phyloP scores from a whole-genome alignment of 2,113 vertebrate species.

The Syngnathoides biaculeatus region DNA sequence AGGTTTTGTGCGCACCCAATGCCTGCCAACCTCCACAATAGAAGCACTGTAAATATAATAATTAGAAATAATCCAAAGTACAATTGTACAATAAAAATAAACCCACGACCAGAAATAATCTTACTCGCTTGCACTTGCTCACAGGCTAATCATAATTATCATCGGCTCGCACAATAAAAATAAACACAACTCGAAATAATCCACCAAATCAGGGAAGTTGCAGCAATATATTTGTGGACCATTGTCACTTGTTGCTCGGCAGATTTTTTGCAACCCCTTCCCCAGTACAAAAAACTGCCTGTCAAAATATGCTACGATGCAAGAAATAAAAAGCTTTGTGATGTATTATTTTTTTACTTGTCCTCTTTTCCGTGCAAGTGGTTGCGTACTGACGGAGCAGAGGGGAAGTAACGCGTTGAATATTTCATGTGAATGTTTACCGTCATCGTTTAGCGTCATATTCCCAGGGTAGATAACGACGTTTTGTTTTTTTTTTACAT shows the following conservation, averaged over 20 bases:
- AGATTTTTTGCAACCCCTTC: background rate
- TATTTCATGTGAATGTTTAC: constrained; percentile 58
- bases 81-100: no score
- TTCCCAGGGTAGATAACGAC: constrained; percentile 16
- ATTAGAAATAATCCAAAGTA: no score
- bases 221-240: no score
- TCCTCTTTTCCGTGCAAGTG: background rate
- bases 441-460: constrained; percentile 39
- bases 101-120: no score
- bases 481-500: background rate
- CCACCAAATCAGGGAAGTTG: no score
- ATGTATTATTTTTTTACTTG: background rate
- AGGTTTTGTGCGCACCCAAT: no score
- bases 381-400: constrained; percentile 13
- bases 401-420: constrained; percentile 48
- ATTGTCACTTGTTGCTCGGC: background rate
- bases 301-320: background rate
- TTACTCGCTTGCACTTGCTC: no score
- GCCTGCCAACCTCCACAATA: no score
- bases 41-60: no score
- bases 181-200: no score
- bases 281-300: background rate
- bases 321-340: background rate
- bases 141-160: no score
- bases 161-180: no score